Conservation (phyloP, 2,113 vertebrate species). For the Arenaria interpres region DNA sequence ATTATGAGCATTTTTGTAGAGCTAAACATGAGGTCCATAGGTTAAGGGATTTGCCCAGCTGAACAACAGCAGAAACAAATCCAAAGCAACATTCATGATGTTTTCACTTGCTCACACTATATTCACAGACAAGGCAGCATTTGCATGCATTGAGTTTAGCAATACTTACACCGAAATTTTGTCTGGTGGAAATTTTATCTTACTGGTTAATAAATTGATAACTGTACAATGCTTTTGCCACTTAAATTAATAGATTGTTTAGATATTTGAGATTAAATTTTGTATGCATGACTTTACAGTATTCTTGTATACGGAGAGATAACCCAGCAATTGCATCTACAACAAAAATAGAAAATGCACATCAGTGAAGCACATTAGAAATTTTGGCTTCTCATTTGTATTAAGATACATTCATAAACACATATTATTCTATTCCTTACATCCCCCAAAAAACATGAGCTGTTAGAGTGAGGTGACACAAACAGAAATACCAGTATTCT, state of each 20-base stretch:
- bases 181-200: neutral
- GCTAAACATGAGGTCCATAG: neutral
- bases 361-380: neutral
- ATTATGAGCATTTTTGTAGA: neutral
- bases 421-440: neutral
- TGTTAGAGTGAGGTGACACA: neutral
- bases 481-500: neutral
- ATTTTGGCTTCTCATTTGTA: neutral
- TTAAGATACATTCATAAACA: neutral
- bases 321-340: neutral
- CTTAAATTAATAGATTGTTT: neutral
- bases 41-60: neutral
- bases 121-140: neutral
- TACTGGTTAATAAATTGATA: neutral
- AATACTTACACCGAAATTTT: neutral
- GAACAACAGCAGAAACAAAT: neutral
- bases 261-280: neutral
- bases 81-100: neutral
- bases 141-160: neutral
- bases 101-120: neutral
- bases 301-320: neutral
- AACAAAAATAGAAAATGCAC: neutral
- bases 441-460: neutral
- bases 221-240: neutral
- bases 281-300: neutral